Evolutionary conservation across 2,113 vertebrate species (phyloP).

Genomic region (Pedionomus torquatus): DNA sequence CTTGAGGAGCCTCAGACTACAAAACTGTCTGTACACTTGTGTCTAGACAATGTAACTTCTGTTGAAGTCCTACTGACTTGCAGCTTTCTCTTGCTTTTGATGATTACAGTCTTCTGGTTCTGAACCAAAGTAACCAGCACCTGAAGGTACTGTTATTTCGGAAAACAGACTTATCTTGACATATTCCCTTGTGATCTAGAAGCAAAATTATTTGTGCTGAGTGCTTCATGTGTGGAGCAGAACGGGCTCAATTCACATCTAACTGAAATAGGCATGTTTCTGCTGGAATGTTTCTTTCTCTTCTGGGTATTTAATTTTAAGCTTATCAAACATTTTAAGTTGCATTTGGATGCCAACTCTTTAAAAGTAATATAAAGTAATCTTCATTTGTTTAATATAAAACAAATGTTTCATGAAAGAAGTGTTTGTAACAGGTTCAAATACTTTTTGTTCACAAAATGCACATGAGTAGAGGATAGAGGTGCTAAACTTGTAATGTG

Average conservation of each 20-base stretch:
- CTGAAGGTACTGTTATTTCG: neutral
- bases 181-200: neutral
- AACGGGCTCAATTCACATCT: neutral
- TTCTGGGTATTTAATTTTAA: neutral
- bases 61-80: neutral
- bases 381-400: neutral
- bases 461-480: neutral
- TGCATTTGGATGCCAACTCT: neutral
- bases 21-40: neutral
- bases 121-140: neutral
- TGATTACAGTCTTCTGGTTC: neutral
- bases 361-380: neutral
- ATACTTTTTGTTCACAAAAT: neutral
- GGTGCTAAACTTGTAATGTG: neutral
- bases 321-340: neutral
- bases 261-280: neutral
- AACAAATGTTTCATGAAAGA: neutral
- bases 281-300: neutral
- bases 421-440: neutral
- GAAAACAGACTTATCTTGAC: neutral
- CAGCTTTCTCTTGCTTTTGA: neutral
- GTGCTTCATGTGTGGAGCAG: rapidly evolving
- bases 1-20: neutral
- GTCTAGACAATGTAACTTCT: neutral
- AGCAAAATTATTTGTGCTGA: neutral